These are phyloP conservation scores for Chondrilla cf. caribensis DNA, from an alignment of 37 sponge, comb jelly and placozoan genomes.

Conservation along the genomic window DNA sequence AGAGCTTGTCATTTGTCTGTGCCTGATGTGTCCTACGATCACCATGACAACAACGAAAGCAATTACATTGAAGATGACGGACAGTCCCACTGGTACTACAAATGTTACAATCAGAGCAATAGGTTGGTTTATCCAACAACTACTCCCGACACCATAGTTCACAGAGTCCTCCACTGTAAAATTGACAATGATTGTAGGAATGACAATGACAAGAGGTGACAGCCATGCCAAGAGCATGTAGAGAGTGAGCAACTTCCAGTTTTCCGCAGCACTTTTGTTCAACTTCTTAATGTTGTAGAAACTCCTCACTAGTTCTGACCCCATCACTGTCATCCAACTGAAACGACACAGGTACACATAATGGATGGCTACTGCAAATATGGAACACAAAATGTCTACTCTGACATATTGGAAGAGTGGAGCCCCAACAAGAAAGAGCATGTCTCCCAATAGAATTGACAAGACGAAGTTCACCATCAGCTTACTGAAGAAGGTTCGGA, in stretches of 20 bases:
- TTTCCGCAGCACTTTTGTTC: background rate
- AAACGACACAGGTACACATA: conserved; percentile 47
- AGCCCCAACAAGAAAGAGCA: conserved; percentile 27
- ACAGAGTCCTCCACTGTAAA: conserved; percentile 27
- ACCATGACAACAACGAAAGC: background rate
- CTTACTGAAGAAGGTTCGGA: conserved; percentile 38
- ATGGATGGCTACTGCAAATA: conserved; percentile 35
- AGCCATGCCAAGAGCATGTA: conserved; percentile 51
- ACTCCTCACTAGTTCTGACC: background rate
- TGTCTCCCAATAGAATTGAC: conserved; percentile 17
- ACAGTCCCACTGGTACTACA: conserved; percentile 23
- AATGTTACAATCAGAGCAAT: conserved; percentile 38
- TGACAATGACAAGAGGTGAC: conserved; percentile 23
- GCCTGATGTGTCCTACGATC: background rate
- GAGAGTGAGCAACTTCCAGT: background rate
- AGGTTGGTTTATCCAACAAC: conserved; percentile 49
- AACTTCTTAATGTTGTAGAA: conserved; percentile 12
- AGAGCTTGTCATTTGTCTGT: background rate
- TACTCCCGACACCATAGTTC: conserved; percentile 26
- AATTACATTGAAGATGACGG: conserved; percentile 22
- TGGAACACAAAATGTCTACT: background rate
- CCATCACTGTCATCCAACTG: conserved; percentile 47
- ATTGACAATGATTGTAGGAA: conserved; percentile 31
- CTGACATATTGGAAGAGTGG: background rate
- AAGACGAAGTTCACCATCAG: conserved; percentile 40